Percentiles rank a stretch among this genome's conserved stretches.
Conservation (phyloP, 2,113 vertebrate genomes). For the Periophthalmodon schlosseri region DNA sequence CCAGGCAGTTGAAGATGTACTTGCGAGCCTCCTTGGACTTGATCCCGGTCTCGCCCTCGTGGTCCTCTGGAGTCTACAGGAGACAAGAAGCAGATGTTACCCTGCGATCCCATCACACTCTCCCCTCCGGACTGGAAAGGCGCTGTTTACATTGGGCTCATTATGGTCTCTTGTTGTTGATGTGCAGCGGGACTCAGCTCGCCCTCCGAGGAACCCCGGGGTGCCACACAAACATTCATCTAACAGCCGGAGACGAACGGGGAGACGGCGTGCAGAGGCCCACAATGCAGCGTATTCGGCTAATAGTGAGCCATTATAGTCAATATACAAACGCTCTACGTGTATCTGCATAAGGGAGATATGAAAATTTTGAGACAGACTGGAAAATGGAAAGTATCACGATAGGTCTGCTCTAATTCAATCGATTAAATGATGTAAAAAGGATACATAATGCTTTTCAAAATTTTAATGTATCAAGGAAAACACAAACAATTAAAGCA, state of each 20-base stretch:
- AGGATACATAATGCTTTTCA: not conserved
- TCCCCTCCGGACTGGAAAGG: constrained; percentile 68
- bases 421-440: not conserved
- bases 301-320: constrained; percentile 4
- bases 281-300: constrained; percentile 7
- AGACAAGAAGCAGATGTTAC: constrained; percentile 72
- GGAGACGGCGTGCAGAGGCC: not conserved
- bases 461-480: too few relatives aligned
- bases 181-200: constrained; percentile 60
- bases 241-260: constrained; percentile 34
- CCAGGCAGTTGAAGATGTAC: constrained; percentile 98
- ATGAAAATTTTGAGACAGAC: not conserved
- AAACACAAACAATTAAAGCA: too few relatives aligned
- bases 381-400: not conserved
- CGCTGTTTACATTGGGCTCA: constrained; percentile 73
- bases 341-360: not conserved
- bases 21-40: constrained; percentile 97
- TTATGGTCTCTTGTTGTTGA: constrained; percentile 68
- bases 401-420: not conserved
- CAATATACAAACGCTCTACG: not conserved
- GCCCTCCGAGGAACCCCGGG: constrained; percentile 66
- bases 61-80: constrained; percentile 90
- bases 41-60: constrained; percentile 94
- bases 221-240: constrained; percentile 62
- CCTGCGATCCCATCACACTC: constrained; percentile 54